phyloP scores from a whole-genome alignment of 2,888 invertebrate species.

The Nephrocerus scutellatus region DNA sequence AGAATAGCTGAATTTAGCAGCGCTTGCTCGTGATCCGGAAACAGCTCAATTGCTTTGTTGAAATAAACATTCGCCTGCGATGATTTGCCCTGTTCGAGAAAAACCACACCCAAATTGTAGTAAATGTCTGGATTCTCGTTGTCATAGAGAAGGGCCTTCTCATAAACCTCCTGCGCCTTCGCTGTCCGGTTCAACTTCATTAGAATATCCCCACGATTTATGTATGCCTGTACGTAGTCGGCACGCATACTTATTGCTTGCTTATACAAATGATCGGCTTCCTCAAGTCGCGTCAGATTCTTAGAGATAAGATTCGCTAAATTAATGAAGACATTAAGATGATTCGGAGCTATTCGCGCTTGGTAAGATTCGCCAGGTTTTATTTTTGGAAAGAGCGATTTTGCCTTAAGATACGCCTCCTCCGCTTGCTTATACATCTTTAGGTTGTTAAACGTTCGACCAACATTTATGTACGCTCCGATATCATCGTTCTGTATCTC shows the following conservation, averaged over 20 bases:
- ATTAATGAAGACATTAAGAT: constrained; percentile 92
- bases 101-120: constrained; percentile 90
- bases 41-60: constrained; percentile 84
- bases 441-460: constrained; percentile 87
- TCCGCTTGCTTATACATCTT: constrained; percentile 85
- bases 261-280: constrained; percentile 87
- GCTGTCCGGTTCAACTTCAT: constrained; percentile 89
- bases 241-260: constrained; percentile 97
- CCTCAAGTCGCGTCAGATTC: constrained; percentile 83
- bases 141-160: constrained; percentile 85
- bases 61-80: constrained; percentile 85
- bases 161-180: constrained; percentile 92
- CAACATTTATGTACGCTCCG: constrained; percentile 95
- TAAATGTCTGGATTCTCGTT: constrained; percentile 91
- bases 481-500: constrained; percentile 92
- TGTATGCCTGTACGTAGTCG: constrained; percentile 85
- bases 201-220: constrained; percentile 92
- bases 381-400: constrained; percentile 80
- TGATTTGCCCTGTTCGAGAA: constrained; percentile 85
- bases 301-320: constrained; percentile 90
- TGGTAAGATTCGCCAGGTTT: constrained; percentile 93
- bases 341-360: constrained; percentile 90
- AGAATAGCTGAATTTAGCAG: constrained; percentile 91
- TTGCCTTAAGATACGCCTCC: constrained; percentile 83
- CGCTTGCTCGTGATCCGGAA: constrained; percentile 93